Conservation (phyloP, 1,140 invertebrate species). For the Conopomorpha cramerella region DNA sequence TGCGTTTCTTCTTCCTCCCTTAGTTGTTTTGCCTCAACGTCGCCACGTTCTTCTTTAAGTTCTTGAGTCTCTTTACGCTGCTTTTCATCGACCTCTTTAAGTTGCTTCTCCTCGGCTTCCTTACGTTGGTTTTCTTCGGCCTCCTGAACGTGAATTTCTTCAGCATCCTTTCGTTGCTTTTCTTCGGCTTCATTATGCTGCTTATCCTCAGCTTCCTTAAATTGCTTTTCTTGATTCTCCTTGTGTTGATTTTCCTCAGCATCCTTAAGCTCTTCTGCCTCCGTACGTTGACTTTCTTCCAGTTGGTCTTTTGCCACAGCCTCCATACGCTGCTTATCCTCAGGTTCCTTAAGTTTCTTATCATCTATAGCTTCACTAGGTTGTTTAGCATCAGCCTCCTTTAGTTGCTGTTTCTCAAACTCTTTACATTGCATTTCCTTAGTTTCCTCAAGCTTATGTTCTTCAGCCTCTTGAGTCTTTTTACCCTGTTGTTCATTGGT, state of each 20-base stretch:
- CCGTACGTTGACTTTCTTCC: too few relatives aligned
- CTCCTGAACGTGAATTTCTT: too few relatives aligned
- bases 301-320: too few relatives aligned
- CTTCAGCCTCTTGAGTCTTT: slow-evolving; percentile 10
- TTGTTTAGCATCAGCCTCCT: background rate
- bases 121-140: too few relatives aligned
- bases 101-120: too few relatives aligned
- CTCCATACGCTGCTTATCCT: background rate
- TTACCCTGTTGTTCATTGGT: slow-evolving; percentile 2
- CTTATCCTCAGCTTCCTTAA: slow-evolving; percentile 10
- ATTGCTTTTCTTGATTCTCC: slow-evolving; percentile 9
- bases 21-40: slow-evolving; percentile 11
- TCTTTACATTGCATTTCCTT: too few relatives aligned
- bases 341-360: slow-evolving; percentile 2
- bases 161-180: too few relatives aligned
- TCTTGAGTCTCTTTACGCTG: slow-evolving; percentile 10
- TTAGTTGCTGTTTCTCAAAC: background rate
- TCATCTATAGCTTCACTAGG: too few relatives aligned
- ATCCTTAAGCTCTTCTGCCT: too few relatives aligned
- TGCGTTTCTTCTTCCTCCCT: slow-evolving; percentile 9
- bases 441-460: too few relatives aligned
- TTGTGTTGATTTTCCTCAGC: slow-evolving; percentile 3
- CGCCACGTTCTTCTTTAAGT: slow-evolving; percentile 10
- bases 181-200: slow-evolving; percentile 5
- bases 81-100: slow-evolving; percentile 3